A percentile compares a stretch with the other conserved stretches of the same genome.
Conservation (phyloP, 2,113 vertebrate genomes). For the Campylorhamphus procurvoides region DNA sequence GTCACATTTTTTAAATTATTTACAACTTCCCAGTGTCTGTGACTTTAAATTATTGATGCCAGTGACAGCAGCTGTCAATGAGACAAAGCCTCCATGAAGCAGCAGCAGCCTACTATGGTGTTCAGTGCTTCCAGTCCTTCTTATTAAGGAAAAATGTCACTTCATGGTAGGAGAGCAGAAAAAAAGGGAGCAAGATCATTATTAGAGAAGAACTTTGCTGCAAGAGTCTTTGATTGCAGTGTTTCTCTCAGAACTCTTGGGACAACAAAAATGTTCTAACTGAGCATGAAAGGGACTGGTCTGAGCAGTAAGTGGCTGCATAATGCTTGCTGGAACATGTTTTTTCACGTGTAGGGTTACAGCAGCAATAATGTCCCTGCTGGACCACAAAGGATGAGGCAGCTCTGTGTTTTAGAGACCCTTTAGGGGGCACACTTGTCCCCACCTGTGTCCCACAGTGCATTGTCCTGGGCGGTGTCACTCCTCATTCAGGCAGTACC, state of each 20-base stretch:
- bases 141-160: not conserved
- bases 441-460: not conserved
- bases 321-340: not conserved
- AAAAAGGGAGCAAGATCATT: not conserved
- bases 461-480: not conserved
- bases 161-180: not conserved
- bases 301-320: not conserved
- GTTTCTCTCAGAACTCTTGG: not conserved
- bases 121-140: not conserved
- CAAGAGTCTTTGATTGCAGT: slow-evolving; percentile 1
- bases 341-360: not conserved
- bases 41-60: slow-evolving; percentile 66
- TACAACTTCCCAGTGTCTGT: slow-evolving; percentile 12
- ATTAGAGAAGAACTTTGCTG: slow-evolving; percentile 14
- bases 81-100: slow-evolving; percentile 42
- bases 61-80: slow-evolving; percentile 26
- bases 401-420: not conserved
- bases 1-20: slow-evolving; percentile 69
- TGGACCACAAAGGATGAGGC: not conserved
- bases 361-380: not conserved
- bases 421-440: not conserved
- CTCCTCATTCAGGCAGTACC: not conserved
- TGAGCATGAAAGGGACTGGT: not conserved
- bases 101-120: not conserved
- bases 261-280: not conserved